Conservation (phyloP, 1,140 invertebrate species). For the Euschistus heros region DNA sequence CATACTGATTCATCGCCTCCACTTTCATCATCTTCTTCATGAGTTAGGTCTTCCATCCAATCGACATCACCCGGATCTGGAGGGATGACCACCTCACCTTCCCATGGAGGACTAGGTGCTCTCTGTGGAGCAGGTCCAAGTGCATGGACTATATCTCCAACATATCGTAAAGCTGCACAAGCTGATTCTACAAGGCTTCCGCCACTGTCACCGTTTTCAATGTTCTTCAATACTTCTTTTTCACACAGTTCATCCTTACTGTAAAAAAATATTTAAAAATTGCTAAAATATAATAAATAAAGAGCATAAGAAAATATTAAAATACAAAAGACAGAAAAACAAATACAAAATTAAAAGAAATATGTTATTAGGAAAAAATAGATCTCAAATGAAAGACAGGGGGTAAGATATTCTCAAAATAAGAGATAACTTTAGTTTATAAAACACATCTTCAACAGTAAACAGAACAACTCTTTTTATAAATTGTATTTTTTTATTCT, state of each 20-base stretch:
- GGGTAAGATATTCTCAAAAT: too few species aligned
- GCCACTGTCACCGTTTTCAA: conserved; percentile 36
- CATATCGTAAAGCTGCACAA: conserved; percentile 65
- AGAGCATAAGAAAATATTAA: too few species aligned
- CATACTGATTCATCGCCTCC: conserved; percentile 78
- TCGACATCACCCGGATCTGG: conserved; percentile 61
- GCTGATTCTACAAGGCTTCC: conserved; percentile 55
- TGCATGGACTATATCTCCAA: conserved; percentile 44
- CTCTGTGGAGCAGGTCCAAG: conserved; percentile 34
- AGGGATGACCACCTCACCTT: conserved; percentile 59
- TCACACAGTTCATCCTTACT: conserved; percentile 45
- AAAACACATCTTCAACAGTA: too few species aligned
- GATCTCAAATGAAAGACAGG: too few species aligned
- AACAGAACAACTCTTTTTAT: too few species aligned
- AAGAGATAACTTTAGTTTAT: too few species aligned
- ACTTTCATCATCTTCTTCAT: conserved; percentile 80
- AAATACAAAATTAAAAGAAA: too few species aligned
- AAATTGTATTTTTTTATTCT: too few species aligned
- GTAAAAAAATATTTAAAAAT: conserved; percentile 5
- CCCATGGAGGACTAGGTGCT: conserved; percentile 63
- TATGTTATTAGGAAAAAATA: too few species aligned
- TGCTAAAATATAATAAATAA: too few species aligned
- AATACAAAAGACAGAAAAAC: too few species aligned
- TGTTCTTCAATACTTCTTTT: conserved; percentile 43
- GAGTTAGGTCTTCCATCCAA: conserved; percentile 67